A percentile compares a stretch with the other conserved stretches of the same genome.
Evolutionary conservation across 2,113 vertebrate genomes (phyloP).

Genomic region (Takifugu bimaculatus): DNA sequence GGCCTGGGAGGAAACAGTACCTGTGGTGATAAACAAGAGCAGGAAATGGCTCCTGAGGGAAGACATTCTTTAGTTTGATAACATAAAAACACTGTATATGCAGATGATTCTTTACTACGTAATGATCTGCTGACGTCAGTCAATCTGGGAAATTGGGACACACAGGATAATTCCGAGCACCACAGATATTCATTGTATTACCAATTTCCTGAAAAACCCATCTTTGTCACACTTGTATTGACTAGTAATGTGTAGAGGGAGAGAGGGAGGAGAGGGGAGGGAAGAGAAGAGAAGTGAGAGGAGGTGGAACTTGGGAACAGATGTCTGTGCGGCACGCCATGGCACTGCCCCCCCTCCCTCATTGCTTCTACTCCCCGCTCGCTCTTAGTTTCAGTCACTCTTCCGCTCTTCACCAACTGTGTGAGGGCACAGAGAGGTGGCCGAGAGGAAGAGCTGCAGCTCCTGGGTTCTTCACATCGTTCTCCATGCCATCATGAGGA

Average conservation of each 20-base stretch:
- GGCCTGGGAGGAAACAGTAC: constrained; percentile 3
- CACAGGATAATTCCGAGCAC: too few species aligned
- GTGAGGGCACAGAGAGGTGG: constrained; percentile 45
- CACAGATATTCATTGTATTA: neutral
- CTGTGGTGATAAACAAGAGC: constrained; percentile 1
- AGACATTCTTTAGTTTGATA: too few species aligned
- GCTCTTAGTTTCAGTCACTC: constrained; percentile 1
- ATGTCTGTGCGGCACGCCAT: constrained; percentile 29
- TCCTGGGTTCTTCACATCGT: constrained; percentile 16
- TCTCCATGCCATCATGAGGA: constrained; percentile 32
- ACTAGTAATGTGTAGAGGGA: constrained; percentile 9
- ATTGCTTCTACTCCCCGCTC: constrained; percentile 31
- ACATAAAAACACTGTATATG: too few species aligned
- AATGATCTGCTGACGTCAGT: too few species aligned
- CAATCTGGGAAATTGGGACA: too few species aligned
- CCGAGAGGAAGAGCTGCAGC: constrained; percentile 27
- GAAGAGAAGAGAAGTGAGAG: constrained; percentile 14
- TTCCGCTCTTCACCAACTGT: constrained; percentile 33
- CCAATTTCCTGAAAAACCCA: neutral
- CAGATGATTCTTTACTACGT: too few species aligned
- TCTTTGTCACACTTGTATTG: constrained; percentile 4
- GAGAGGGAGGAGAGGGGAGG: constrained; percentile 11
- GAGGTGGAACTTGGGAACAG: constrained; percentile 44
- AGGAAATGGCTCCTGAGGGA: neutral
- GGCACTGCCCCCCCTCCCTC: constrained; percentile 23